Base-by-base conservation (phyloP, 2,888 invertebrate genomes). In the Drosophila stalkeri region DNA sequence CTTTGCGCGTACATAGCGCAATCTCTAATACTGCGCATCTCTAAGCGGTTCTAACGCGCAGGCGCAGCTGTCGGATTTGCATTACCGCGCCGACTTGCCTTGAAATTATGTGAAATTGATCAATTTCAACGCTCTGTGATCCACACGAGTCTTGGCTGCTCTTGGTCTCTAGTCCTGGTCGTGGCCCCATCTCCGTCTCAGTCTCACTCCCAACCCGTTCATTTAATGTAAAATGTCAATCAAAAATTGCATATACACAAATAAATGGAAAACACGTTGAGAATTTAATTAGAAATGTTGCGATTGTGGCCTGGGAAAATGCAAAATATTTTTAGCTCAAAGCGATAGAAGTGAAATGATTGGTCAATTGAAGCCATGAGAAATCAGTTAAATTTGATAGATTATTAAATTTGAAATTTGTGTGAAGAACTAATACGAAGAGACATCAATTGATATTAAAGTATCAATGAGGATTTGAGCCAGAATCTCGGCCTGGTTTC, bases 31-130 rank as follows among this genome's bases (percentile, higher is more conserved):
- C 67, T 49, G 44, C 52, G 43, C 35, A 61, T 67, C 65, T 70
- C 86, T 82, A 80, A 89, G 86, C 82, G 67, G 73, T 89, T 89
- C 88, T 88, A 85, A 89, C 90, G 87, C 85, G 76, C 69, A 81
- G 75, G 79, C 88, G 90, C 89, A 89, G 81, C 90, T 87, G 86
- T 87, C 86, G 87, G 86, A 87, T 87, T 86, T 86, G 86, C 90
- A 86, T 86, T 87, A 87, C 89, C 75, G 80, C 77, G 79, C 77
- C 81, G 90, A 87, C 84, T 87, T 81, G 75, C 80, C 81, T 78
- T 82, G 81, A 85, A 87, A 90, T 91, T 91, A 90, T 91, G 88
- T 91, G 91, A 91, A 91, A 91, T 91, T 91, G 92, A 91, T 91
- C 91, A 91, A 91, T 91, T 92, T 91, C 91, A 91, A 90, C 92